These are phyloP conservation scores for Mimumesa dahlbomi DNA, from an alignment of 2,888 invertebrate species.

Conservation along the genomic window DNA sequence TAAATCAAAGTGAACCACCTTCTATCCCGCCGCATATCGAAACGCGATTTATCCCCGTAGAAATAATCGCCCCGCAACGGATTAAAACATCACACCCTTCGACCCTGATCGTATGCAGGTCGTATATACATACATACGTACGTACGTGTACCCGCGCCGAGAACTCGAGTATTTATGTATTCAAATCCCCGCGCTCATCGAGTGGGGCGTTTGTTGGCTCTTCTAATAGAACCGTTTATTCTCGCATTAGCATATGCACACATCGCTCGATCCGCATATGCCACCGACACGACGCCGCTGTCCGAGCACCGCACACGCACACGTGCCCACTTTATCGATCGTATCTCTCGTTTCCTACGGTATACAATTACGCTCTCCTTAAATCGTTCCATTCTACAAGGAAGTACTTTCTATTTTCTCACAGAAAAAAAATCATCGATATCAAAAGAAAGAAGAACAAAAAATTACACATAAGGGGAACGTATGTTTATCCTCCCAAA, in stretches of 20 bases:
- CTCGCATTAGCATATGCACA: constrained; percentile 78
- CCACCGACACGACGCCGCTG: constrained; percentile 44
- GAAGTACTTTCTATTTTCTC: no score
- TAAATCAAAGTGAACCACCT: constrained; percentile 5
- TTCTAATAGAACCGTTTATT: constrained; percentile 78
- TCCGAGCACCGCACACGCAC: constrained; percentile 16
- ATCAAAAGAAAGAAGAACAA: no score
- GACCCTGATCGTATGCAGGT: constrained; percentile 67
- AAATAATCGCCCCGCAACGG: constrained; percentile 61
- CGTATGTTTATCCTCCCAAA: neutral
- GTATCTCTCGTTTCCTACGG: no score
- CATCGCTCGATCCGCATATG: constrained; percentile 51
- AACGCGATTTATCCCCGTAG: constrained; percentile 25
- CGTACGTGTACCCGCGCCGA: constrained; percentile 52
- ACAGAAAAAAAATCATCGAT: no score
- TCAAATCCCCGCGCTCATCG: constrained; percentile 78
- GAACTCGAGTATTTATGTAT: constrained; percentile 76
- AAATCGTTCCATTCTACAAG: no score
- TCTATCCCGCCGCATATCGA: neutral
- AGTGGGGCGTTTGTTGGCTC: constrained; percentile 76
- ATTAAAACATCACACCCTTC: constrained; percentile 73
- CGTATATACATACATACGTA: constrained; percentile 49
- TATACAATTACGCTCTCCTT: no score
- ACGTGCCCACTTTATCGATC: constrained; percentile 40
- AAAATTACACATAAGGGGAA: no score